Conservation (phyloP, 2,113 vertebrate genomes). For the Dasyprocta punctata region DNA sequence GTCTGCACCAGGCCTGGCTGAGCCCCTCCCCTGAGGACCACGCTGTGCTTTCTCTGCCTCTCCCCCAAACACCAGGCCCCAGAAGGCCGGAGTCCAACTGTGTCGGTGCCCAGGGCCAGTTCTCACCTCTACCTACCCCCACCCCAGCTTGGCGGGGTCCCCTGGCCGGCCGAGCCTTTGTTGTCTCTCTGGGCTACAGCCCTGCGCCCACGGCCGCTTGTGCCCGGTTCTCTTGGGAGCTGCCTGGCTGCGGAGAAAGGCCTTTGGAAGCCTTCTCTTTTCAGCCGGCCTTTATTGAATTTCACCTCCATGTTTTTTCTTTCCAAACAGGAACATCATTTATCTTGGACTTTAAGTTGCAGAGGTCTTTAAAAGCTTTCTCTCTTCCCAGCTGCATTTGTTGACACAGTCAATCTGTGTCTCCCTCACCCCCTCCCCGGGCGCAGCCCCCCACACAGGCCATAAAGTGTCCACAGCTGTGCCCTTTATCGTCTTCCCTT, state of each 20-base stretch:
- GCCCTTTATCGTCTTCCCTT: slow-evolving; percentile 94
- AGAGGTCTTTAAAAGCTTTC: slow-evolving; percentile 90
- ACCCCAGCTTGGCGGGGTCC: background rate
- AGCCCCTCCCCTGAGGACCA: background rate
- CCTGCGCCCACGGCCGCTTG: slow-evolving; percentile 83
- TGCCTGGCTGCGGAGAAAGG: slow-evolving; percentile 90
- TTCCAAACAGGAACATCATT: slow-evolving; percentile 87
- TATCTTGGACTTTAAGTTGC: slow-evolving; percentile 88
- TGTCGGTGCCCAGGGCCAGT: background rate
- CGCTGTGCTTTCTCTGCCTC: background rate
- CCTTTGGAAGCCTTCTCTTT: slow-evolving; percentile 87
- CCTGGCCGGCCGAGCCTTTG: slow-evolving; percentile 86
- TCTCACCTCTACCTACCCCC: background rate
- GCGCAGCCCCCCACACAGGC: slow-evolving; percentile 83
- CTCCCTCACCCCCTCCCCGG: slow-evolving; percentile 83
- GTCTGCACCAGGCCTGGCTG: background rate
- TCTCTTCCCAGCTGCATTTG: slow-evolving; percentile 96
- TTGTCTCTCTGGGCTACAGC: slow-evolving; percentile 82
- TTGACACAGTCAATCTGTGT: slow-evolving; percentile 95
- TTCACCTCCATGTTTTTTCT: slow-evolving; percentile 90
- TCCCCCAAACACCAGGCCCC: background rate
- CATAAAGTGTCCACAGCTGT: slow-evolving; percentile 98
- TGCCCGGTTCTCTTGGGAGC: slow-evolving; percentile 91
- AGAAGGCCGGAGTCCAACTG: background rate
- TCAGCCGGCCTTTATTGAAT: slow-evolving; percentile 93